Conservation (phyloP, 1,140 invertebrate genomes). For the Steinernema khuongi region DNA sequence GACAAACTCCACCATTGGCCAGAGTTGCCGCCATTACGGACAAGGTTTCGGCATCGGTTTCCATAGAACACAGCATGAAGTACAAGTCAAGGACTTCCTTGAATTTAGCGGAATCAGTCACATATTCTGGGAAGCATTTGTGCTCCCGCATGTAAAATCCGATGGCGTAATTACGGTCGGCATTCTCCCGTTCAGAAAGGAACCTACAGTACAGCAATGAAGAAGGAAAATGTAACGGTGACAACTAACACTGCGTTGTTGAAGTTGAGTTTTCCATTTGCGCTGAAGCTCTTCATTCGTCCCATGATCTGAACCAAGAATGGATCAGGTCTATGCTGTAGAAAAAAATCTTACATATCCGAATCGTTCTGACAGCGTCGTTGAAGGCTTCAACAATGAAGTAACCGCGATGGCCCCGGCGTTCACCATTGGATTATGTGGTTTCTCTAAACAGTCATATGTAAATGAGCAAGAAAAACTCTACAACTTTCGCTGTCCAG, state of each 20-base stretch:
- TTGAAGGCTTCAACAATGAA: conserved; percentile 69
- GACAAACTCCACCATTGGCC: conserved; percentile 92
- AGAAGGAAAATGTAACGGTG: conserved; percentile 3
- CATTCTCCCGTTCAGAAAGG: conserved; percentile 85
- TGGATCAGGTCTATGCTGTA: background rate
- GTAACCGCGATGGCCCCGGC: conserved; percentile 86
- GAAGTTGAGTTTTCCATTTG: conserved; percentile 83
- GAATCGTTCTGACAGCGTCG: conserved; percentile 35
- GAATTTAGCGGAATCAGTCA: conserved; percentile 20
- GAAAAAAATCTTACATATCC: conserved; percentile 33
- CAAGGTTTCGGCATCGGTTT: conserved; percentile 78
- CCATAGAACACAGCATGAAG: conserved; percentile 86
- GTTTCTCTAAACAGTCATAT: conserved; percentile 70
- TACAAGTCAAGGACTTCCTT: conserved; percentile 92
- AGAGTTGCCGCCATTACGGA: conserved; percentile 82
- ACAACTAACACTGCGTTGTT: conserved; percentile 77
- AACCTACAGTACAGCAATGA: conserved; percentile 63
- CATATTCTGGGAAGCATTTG: conserved; percentile 61
- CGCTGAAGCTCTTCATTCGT: conserved; percentile 68
- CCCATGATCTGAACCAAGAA: conserved; percentile 40
- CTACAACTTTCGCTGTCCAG: conserved; percentile 79
- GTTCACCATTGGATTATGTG: conserved; percentile 97
- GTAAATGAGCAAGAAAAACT: conserved; percentile 10
- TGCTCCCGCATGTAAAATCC: conserved; percentile 96
- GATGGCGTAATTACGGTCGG: conserved; percentile 89